Evolutionary conservation across 2,113 vertebrate species (phyloP), one percentile per base, ranked within the genome.

Genomic region (Acanthisitta chloris): DNA sequence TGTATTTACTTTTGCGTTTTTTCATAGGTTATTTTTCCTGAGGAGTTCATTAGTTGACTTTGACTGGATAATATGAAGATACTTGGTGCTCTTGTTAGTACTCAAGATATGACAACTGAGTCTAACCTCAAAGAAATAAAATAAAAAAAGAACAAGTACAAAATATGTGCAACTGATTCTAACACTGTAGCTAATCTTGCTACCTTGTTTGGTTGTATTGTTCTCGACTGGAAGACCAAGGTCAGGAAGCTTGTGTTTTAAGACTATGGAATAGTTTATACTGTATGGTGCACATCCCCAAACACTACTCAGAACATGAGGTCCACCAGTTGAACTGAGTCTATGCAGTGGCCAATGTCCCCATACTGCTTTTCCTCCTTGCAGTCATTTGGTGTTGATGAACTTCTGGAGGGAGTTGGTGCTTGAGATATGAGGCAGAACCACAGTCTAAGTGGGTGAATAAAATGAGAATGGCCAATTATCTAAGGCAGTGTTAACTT

Each of bases 261-360:
- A 70, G 34, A 45, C 5, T 42, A 6, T 13, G 29, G 15, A 81
- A 38, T n/a, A 64, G 33, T 76, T 62, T 29, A 9, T 34, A 5
- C 11, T 29, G 24, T 17, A 0, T 36, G 15, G 7, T 38, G 25
- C 17, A 38, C 14, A 66, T 26, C 23, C 34, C 34, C 26, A 49
- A 38, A 42, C 17, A 38, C 6, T 10, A 2, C 12, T 38, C 6
- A 26, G 6, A 23, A 12, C 26, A 11, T 24, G 34, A 72, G 18
- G 24, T 34, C 25, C 19, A 3, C 1, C 62, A 61, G 5, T 38
- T 38, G 5, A 33, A 5, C 12, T 5, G 28, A 92, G 36, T 9
- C 55, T 19, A 2, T 0, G 2, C 14, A 52, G 40, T 26, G n/a
- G 18, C 14, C 33, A 17, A 0, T 20, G 59, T 2, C 9, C 14